A percentile compares a stretch with the other conserved stretches of the same genome.
Evolutionary conservation across 2,888 invertebrate species (phyloP).

Genomic region (Autographa pulchrina): DNA sequence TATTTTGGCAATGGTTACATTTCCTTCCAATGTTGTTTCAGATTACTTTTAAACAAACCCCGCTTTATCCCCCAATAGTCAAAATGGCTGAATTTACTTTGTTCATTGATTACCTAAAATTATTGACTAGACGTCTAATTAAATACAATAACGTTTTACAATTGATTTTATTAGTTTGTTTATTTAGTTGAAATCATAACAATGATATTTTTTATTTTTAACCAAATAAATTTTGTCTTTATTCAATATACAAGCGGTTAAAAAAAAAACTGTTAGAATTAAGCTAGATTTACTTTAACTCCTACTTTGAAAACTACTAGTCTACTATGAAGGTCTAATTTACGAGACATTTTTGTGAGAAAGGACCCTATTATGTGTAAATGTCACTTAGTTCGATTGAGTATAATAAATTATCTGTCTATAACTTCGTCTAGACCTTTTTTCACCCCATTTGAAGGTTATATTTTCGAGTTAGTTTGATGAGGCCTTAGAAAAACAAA

Average conservation of each 20-base stretch:
- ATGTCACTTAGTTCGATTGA: background rate
- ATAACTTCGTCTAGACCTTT: background rate
- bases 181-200: background rate
- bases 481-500: background rate
- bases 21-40: conserved; percentile 34
- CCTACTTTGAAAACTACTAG: too few species aligned
- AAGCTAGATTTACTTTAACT: too few species aligned
- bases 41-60: conserved; percentile 22
- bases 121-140: conserved; percentile 35
- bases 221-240: background rate
- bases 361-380: background rate
- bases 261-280: background rate
- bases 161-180: too few species aligned
- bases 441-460: background rate
- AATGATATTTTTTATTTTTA: too few species aligned
- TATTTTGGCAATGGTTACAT: conserved; percentile 25
- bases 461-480: background rate
- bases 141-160: conserved; percentile 2
- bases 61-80: conserved; percentile 25
- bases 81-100: conserved; percentile 13
- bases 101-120: conserved; percentile 16
- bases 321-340: too few species aligned
- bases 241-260: background rate
- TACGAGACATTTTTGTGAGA: background rate
- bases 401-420: background rate